These are phyloP conservation scores for Danio aesculapii DNA, from an alignment of 2,797 vertebrate genomes.

Conservation along the genomic window DNA sequence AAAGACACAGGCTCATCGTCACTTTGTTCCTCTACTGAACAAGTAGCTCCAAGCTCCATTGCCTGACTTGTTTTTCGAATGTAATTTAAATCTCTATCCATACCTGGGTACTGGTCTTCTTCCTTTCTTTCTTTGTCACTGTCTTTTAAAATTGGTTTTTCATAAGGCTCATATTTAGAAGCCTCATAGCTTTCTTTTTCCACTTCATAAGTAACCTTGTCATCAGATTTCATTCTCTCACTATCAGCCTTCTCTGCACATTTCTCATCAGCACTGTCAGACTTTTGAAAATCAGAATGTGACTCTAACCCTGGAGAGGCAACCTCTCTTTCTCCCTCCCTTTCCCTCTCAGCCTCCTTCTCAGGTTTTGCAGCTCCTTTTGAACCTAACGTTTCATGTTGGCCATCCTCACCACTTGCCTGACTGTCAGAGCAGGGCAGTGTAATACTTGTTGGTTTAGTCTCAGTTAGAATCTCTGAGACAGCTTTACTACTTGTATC, in stretches of 20 bases:
- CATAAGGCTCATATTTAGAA: conserved; percentile 80
- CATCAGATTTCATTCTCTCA: conserved; percentile 54
- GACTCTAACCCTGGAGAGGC: conserved; percentile 74
- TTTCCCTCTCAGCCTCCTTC: conserved; percentile 78
- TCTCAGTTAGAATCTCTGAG: conserved; percentile 56
- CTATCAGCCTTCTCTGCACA: conserved; percentile 39
- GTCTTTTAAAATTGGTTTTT: conserved; percentile 77
- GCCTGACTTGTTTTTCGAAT: conserved; percentile 73
- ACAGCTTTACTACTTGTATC: conserved; percentile 56
- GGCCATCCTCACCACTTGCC: conserved; percentile 64
- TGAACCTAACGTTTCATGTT: conserved; percentile 56
- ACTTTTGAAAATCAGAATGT: conserved; percentile 71
- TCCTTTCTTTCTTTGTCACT: conserved; percentile 64
- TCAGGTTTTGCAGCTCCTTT: conserved; percentile 53
- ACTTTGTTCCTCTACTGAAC: conserved; percentile 71
- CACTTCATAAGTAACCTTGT: conserved; percentile 51
- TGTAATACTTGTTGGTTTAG: conserved; percentile 63
- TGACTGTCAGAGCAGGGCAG: conserved; percentile 68
- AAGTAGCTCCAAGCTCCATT: conserved; percentile 67
- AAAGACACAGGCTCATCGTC: conserved; percentile 80
- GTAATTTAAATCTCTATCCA: conserved; percentile 70
- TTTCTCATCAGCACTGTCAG: conserved; percentile 53
- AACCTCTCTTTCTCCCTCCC: conserved; percentile 74
- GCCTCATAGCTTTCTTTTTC: conserved; percentile 70
- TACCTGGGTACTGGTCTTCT: conserved; percentile 64